These are phyloP conservation scores for Myathropa florea DNA, from an alignment of 2,888 invertebrate species.

Conservation along the genomic window DNA sequence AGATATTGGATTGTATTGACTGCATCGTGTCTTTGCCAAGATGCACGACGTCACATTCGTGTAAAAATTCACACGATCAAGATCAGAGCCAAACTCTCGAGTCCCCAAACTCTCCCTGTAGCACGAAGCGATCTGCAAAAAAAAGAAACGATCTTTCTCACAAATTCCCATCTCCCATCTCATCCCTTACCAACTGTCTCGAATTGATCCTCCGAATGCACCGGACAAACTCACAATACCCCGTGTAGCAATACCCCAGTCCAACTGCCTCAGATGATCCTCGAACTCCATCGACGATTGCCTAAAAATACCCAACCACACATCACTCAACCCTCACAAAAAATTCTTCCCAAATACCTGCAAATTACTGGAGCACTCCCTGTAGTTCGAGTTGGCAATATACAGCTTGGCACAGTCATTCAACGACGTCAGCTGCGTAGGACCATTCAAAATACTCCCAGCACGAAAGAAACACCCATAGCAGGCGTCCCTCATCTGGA, in stretches of 20 bases:
- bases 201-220: constrained; percentile 83
- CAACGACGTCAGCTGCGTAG: constrained; percentile 82
- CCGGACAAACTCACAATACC: constrained; percentile 84
- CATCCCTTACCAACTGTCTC: constrained; percentile 81
- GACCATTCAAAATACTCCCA: constrained; percentile 81
- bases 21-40: constrained; percentile 84
- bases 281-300: constrained; percentile 68
- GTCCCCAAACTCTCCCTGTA: constrained; percentile 71
- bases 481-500: constrained; percentile 83
- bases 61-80: constrained; percentile 79
- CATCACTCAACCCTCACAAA: neutral
- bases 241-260: constrained; percentile 81
- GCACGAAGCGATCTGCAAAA: constrained; percentile 74
- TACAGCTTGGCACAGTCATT: constrained; percentile 83
- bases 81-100: constrained; percentile 68
- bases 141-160: neutral
- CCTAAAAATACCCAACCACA: constrained; percentile 11
- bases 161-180: neutral
- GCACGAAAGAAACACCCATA: constrained; percentile 85
- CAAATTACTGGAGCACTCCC: constrained; percentile 81
- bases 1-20: constrained; percentile 85
- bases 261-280: constrained; percentile 62
- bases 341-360: constrained; percentile 78
- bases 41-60: constrained; percentile 86
- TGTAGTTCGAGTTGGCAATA: constrained; percentile 82